A percentile compares a stretch with the other conserved stretches of the same genome.
These are phyloP conservation scores for Cyrtorhinus lividipennis DNA, from an alignment of 1,140 invertebrate species.

Conservation along the genomic window DNA sequence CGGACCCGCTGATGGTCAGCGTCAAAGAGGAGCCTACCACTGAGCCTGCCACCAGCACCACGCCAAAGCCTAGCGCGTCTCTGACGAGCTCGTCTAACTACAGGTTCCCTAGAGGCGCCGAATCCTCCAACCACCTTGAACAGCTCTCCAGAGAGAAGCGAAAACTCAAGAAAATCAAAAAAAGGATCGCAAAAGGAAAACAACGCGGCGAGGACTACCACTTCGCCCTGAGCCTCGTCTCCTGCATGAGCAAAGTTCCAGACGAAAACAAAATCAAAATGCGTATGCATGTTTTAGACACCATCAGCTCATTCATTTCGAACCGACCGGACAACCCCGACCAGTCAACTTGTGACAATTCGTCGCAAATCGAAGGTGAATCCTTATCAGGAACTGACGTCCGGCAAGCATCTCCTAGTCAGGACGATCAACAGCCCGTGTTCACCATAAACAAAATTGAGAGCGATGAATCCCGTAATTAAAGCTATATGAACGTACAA, in stretches of 20 bases:
- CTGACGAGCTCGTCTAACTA: no score
- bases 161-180: not conserved
- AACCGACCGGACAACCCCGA: not conserved
- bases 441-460: no score
- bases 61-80: no score
- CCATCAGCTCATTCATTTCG: not conserved
- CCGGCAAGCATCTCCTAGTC: no score
- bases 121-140: no score
- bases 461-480: no score
- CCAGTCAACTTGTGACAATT: constrained; percentile 5
- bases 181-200: not conserved
- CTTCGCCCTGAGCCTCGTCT: not conserved
- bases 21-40: constrained; percentile 2
- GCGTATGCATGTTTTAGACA: not conserved
- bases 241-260: not conserved
- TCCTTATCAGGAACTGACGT: not conserved
- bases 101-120: no score
- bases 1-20: not conserved
- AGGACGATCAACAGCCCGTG: no score
- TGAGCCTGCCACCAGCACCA: not conserved
- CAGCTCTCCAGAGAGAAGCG: not conserved
- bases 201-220: not conserved
- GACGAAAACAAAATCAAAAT: not conserved
- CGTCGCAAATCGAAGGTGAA: not conserved
- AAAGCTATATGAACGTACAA: no score